Percentiles rank a stretch among this genome's conserved stretches.
phyloP scores from a whole-genome alignment of 2,113 vertebrate species.

The Odocoileus virginianus region DNA sequence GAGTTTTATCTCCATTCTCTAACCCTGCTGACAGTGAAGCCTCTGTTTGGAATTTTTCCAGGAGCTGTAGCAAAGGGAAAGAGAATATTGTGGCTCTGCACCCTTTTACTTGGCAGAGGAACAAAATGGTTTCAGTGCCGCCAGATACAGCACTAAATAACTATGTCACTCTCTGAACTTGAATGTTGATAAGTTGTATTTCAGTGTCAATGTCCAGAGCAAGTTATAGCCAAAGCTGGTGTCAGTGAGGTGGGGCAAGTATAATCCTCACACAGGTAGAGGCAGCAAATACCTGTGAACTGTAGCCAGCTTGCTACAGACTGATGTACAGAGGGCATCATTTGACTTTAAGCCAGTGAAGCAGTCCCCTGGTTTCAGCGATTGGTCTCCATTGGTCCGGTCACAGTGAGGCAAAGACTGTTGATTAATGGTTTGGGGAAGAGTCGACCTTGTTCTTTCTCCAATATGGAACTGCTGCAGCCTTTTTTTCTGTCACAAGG shows the following conservation, averaged over 20 bases:
- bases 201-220: not conserved
- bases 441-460: not conserved
- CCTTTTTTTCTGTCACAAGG: not conserved
- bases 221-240: not conserved
- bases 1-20: not conserved
- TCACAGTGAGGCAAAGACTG: not conserved
- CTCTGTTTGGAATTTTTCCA: not conserved
- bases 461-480: too few relatives aligned
- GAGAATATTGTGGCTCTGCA: not conserved
- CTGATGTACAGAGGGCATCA: accelerated
- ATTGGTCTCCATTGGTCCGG: not conserved
- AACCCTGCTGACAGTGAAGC: not conserved
- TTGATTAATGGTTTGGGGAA: not conserved
- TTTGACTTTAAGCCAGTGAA: not conserved
- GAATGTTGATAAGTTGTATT: not conserved
- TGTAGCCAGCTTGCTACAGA: not conserved
- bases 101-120: not conserved
- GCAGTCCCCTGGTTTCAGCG: not conserved
- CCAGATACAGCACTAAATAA: not conserved
- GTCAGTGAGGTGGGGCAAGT: not conserved
- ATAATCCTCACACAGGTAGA: not conserved
- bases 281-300: not conserved
- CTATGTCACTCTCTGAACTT: not conserved
- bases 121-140: not conserved
- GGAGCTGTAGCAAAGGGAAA: not conserved